Conservation (phyloP, 37 sponge, comb jelly and placozoan species). For the Dysidea cf. avara region DNA sequence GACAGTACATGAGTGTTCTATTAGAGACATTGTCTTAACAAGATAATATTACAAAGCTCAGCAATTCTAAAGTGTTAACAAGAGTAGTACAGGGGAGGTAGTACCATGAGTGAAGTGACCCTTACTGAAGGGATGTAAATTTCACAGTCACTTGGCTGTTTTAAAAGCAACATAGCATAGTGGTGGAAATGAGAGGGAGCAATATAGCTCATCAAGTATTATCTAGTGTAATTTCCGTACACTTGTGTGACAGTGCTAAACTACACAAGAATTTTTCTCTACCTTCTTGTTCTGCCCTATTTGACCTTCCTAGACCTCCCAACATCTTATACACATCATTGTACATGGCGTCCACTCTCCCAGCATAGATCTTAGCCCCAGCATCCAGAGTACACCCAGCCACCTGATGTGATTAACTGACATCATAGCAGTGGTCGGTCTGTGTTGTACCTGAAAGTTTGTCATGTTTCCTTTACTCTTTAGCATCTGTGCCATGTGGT, state of each 20-base stretch:
- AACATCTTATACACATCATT: conserved; percentile 88
- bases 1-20: too few relatives aligned
- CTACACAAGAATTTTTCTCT: too few relatives aligned
- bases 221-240: not conserved
- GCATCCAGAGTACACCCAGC: conserved; percentile 98
- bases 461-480: conserved; percentile 70
- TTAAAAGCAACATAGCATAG: not conserved
- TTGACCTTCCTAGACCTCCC: conserved; percentile 67
- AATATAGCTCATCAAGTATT: not conserved
- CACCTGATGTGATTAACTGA: conserved; percentile 54
- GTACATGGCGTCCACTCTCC: conserved; percentile 94
- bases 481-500: conserved; percentile 85
- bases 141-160: not conserved
- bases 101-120: too few relatives aligned
- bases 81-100: too few relatives aligned
- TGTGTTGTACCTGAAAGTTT: conserved; percentile 80
- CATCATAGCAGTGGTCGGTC: too few relatives aligned
- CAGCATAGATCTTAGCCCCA: conserved; percentile 98
- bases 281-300: too few relatives aligned
- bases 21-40: too few relatives aligned
- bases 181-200: not conserved
- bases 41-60: too few relatives aligned
- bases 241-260: too few relatives aligned
- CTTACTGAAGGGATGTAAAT: too few relatives aligned
- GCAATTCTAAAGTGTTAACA: too few relatives aligned